Evolutionary conservation across 1,140 invertebrate genomes (phyloP).

Genomic region (Drosophila kohkoa): DNA sequence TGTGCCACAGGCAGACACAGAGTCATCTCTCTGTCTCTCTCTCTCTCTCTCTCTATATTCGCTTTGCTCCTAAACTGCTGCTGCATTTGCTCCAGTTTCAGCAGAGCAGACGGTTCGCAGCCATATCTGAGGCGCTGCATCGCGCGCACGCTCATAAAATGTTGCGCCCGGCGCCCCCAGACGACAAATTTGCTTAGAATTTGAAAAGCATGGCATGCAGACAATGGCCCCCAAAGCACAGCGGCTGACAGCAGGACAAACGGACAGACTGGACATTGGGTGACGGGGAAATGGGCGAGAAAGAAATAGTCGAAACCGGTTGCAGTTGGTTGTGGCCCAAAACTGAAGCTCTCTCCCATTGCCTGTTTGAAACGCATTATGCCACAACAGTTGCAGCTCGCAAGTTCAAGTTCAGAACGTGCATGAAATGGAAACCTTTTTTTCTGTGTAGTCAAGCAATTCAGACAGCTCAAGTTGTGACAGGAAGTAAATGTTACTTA

Average conservation of each 20-base stretch:
- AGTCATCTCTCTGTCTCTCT: not conserved
- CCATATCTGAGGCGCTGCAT: slow-evolving; percentile 73
- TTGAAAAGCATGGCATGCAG: slow-evolving; percentile 73
- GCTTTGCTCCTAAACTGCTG: not conserved
- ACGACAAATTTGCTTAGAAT: slow-evolving; percentile 81
- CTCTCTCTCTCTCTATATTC: not conserved
- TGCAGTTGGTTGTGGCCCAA: slow-evolving; percentile 30
- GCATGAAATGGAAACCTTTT: slow-evolving; percentile 62
- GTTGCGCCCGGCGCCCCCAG: slow-evolving; percentile 63
- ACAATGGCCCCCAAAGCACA: slow-evolving; percentile 45
- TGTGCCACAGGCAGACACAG: slow-evolving; percentile 69
- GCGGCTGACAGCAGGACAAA: slow-evolving; percentile 8
- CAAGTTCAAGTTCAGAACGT: slow-evolving; percentile 76
- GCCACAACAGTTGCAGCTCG: slow-evolving; percentile 54
- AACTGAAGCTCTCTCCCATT: slow-evolving; percentile 23
- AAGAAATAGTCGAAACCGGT: slow-evolving; percentile 26
- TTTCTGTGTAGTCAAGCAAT: not conserved
- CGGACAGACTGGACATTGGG: slow-evolving; percentile 10
- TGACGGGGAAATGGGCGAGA: slow-evolving; percentile 29
- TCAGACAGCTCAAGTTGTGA: not conserved
- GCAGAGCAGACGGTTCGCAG: slow-evolving; percentile 64
- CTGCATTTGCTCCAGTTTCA: slow-evolving; percentile 7
- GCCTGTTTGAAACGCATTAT: slow-evolving; percentile 48
- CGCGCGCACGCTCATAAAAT: slow-evolving; percentile 80
- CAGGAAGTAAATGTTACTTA: slow-evolving; percentile 6